Conservation (phyloP, 1,140 invertebrate genomes). For the Rhyzopertha dominica region DNA sequence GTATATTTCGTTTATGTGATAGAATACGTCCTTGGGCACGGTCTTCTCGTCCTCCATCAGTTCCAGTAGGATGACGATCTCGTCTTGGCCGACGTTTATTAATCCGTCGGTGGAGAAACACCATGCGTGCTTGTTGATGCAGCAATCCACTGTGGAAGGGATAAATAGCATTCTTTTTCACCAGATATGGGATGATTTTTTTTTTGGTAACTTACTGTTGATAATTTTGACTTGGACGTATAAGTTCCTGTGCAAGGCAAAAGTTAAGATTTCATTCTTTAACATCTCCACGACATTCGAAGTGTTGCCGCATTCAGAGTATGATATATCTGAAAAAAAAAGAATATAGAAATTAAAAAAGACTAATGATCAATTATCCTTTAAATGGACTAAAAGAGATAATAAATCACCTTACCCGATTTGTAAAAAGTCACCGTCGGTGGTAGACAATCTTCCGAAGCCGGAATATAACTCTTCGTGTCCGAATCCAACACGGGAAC, state of each 20-base stretch:
- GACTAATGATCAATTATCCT: not conserved
- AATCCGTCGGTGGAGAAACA: conserved; percentile 76
- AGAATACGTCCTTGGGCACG: conserved; percentile 73
- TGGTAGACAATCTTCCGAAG: conserved; percentile 50
- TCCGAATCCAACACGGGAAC: conserved; percentile 48
- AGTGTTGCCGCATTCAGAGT: conserved; percentile 53
- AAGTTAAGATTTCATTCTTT: conserved; percentile 63
- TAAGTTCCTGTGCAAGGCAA: conserved; percentile 76
- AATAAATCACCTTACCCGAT: conserved; percentile 44
- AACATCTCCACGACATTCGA: conserved; percentile 49
- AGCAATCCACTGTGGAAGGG: conserved; percentile 68
- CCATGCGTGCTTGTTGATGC: conserved; percentile 74
- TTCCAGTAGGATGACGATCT: conserved; percentile 77
- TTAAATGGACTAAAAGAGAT: conserved; percentile 4
- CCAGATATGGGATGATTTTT: not conserved
- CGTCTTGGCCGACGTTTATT: conserved; percentile 79
- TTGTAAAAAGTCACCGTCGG: conserved; percentile 54
- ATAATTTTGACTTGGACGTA: conserved; percentile 72
- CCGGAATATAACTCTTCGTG: conserved; percentile 57
- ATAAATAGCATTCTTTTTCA: conserved; percentile 1
- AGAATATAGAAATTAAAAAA: conserved; percentile 3
- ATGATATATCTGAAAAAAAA: conserved; percentile 51
- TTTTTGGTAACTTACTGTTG: conserved; percentile 57
- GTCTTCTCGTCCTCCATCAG: conserved; percentile 60
- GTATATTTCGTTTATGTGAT: conserved; percentile 71